Evolutionary conservation across 2,113 vertebrate genomes (phyloP).

Genomic region (Orcinus orca): DNA sequence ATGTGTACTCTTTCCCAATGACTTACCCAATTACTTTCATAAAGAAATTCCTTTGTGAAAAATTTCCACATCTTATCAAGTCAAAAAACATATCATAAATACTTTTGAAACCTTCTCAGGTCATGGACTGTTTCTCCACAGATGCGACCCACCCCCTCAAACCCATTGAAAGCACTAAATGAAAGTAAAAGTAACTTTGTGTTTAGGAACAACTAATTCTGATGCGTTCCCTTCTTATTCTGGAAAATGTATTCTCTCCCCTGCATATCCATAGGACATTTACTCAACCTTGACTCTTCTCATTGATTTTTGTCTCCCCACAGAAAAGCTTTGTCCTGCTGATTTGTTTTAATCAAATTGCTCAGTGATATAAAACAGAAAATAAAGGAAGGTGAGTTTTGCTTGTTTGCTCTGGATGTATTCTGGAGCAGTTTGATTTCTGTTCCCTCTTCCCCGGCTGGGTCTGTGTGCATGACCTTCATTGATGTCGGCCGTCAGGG

Average conservation of each 20-base stretch:
- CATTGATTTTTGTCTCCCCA: slow-evolving; percentile 74
- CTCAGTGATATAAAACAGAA: slow-evolving; percentile 76
- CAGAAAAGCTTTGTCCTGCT: slow-evolving; percentile 75
- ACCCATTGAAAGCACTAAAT: neutral
- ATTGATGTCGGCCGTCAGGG: too few species aligned
- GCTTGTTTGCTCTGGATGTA: slow-evolving; percentile 27
- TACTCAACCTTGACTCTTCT: slow-evolving; percentile 69
- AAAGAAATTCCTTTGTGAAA: neutral
- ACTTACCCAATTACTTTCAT: neutral
- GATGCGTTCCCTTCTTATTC: neutral
- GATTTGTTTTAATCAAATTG: slow-evolving; percentile 79
- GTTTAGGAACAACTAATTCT: slow-evolving; percentile 24
- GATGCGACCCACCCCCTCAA: rapidly evolving
- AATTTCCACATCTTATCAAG: neutral
- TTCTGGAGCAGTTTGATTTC: neutral
- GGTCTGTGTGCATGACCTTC: neutral
- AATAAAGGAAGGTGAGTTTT: slow-evolving; percentile 57
- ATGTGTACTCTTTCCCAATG: neutral
- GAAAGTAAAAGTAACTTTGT: neutral
- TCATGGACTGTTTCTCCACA: neutral
- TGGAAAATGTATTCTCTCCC: slow-evolving; percentile 48
- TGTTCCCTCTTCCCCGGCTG: neutral
- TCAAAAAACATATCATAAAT: neutral
- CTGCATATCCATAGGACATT: slow-evolving; percentile 62
- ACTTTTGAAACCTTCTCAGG: neutral